Conservation (phyloP, 2,888 invertebrate species). For the Callimorpha dominula region DNA sequence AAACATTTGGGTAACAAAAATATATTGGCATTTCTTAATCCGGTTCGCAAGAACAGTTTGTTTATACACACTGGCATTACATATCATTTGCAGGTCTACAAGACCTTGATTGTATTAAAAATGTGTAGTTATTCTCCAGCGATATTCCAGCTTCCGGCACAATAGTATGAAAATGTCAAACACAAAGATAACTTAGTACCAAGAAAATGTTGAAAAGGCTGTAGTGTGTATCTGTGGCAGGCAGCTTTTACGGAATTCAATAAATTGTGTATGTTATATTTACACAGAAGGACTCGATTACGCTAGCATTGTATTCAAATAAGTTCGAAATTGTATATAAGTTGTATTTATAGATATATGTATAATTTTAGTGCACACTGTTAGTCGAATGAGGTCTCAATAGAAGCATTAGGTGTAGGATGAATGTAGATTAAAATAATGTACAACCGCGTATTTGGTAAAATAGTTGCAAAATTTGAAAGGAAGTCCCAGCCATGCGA, state of each 20-base stretch:
- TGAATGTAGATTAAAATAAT: background rate
- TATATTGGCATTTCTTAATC: too few species aligned
- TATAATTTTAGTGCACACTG: background rate
- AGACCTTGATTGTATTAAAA: too few species aligned
- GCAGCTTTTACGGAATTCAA: background rate
- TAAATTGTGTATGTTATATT: background rate
- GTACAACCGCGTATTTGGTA: background rate
- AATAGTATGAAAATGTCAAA: too few species aligned
- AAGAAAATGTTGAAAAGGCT: background rate
- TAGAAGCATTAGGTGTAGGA: background rate
- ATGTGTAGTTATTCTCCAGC: too few species aligned
- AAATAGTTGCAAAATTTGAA: background rate
- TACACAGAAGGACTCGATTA: background rate
- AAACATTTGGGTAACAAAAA: too few species aligned
- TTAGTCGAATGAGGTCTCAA: background rate
- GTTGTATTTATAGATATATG: background rate
- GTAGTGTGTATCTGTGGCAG: background rate
- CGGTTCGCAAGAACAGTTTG: too few species aligned
- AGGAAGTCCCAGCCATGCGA: too few species aligned
- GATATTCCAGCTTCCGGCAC: too few species aligned
- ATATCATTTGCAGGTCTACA: too few species aligned
- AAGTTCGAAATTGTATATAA: background rate
- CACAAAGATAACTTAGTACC: background rate
- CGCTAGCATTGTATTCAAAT: too few species aligned
- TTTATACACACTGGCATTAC: too few species aligned